These are phyloP conservation scores for Teleogryllus occipitalis DNA, from an alignment of 1,140 invertebrate genomes.

Conservation along the genomic window DNA sequence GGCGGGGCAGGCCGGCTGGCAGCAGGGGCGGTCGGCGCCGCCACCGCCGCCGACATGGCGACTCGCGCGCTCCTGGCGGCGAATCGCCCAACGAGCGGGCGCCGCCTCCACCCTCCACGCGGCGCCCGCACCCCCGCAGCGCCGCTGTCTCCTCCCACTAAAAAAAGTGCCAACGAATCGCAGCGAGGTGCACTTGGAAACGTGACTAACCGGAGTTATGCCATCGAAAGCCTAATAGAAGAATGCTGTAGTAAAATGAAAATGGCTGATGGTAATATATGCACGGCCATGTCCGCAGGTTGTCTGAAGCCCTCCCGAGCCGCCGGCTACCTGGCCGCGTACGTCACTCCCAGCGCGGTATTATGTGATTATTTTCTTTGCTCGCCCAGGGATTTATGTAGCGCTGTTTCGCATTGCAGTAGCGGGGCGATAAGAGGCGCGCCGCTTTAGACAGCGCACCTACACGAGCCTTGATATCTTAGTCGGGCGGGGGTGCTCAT, in stretches of 20 bases:
- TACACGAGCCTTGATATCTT: conserved; percentile 4
- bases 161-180: conserved; percentile 4
- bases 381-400: background rate
- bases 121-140: background rate
- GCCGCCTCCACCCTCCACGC: background rate
- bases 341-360: background rate
- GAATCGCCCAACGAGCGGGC: background rate
- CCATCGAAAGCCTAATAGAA: background rate
- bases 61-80: too few relatives aligned
- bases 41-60: too few relatives aligned
- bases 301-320: background rate
- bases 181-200: background rate
- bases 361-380: conserved; percentile 6
- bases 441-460: background rate
- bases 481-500: background rate
- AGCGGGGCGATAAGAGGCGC: background rate
- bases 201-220: conserved; percentile 3
- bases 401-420: background rate
- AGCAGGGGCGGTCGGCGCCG: too few relatives aligned
- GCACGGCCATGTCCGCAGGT: conserved; percentile 2
- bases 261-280: conserved; percentile 5
- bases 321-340: background rate
- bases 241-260: conserved; percentile 5
- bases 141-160: background rate
- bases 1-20: too few relatives aligned